Percentiles rank a stretch among this genome's conserved stretches.
These are phyloP conservation scores for Chouioia cunea DNA, from an alignment of 2,888 invertebrate genomes.

Conservation along the genomic window DNA sequence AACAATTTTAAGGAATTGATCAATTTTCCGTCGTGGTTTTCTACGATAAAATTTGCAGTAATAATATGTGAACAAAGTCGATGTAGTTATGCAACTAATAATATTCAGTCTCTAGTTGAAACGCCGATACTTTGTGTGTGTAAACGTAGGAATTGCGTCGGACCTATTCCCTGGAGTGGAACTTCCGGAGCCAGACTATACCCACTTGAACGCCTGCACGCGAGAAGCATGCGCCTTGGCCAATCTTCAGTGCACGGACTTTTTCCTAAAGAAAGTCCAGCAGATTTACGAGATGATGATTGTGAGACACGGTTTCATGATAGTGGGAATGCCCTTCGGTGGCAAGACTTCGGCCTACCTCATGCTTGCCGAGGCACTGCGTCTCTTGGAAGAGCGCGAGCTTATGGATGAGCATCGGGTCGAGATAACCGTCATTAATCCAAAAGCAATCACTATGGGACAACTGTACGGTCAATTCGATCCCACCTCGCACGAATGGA, in stretches of 20 bases:
- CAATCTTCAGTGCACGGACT: slow-evolving; percentile 87
- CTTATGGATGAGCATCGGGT: slow-evolving; percentile 83
- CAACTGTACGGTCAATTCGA: slow-evolving; percentile 95
- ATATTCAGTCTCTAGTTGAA: too few species aligned
- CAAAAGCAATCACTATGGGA: slow-evolving; percentile 94
- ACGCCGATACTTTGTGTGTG: too few species aligned
- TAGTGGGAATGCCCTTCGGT: slow-evolving; percentile 91
- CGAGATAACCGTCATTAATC: slow-evolving; percentile 89
- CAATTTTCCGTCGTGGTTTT: too few species aligned
- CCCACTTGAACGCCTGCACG: slow-evolving; percentile 82
- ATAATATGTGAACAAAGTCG: too few species aligned
- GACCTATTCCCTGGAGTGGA: slow-evolving; percentile 90
- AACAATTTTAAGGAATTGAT: too few species aligned
- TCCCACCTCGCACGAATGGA: slow-evolving; percentile 92
- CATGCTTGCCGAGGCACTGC: slow-evolving; percentile 80
- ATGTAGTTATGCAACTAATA: too few species aligned
- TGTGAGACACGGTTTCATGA: slow-evolving; percentile 94
- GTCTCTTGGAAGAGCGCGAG: slow-evolving; percentile 68
- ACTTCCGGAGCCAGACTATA: slow-evolving; percentile 86
- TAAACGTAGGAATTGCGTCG: slow-evolving; percentile 93
- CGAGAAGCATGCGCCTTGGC: slow-evolving; percentile 77
- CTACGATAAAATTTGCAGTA: too few species aligned
- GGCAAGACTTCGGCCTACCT: slow-evolving; percentile 94
- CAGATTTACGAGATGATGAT: slow-evolving; percentile 96
- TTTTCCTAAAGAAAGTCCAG: slow-evolving; percentile 91